Evolutionary conservation across 1,140 invertebrate species (phyloP), one percentile per base, ranked within the genome.

Genomic region (Leptestheria dahalacensis): DNA sequence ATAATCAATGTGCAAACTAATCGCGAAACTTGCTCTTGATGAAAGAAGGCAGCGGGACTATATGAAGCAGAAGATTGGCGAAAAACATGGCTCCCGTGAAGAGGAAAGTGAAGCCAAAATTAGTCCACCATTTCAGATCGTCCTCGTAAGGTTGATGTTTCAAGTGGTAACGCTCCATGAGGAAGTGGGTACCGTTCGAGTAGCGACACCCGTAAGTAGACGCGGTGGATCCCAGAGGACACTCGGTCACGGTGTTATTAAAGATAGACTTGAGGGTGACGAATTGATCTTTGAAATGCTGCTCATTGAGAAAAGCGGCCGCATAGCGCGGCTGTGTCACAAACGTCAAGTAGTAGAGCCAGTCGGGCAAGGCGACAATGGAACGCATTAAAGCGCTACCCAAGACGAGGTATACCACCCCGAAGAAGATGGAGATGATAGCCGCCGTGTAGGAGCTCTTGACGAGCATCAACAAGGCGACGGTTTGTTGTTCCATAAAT

Each of bases 21-120:
- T 89, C 88, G 68, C 88, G 79, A 72, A 93, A 95, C 73, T 95
- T 95, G 23, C 84, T 81, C 69, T 88, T 90, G 4, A 93, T 77
- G 68, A 84, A 88, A n/a, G 82, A 79, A 0, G 90, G 88, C 59
- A 93, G 69, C 0, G 89, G 89, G 61, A 93, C 78, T 12, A 91
- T 71, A 71, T 93, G 92, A 18, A 92, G 71, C 56, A 94, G 77
- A 65, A 88, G 82, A 68, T 92, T 93, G 0, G 91, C 75, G 52
- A 91, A 75, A 61, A 86, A 81, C 56, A 90, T 78, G 10, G 84
- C 85, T 4, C 86, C 71, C 1, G 85, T 82, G 68, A 93, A 93
- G 0, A 84, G 86, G 61, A 91, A 82, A 0, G 84, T 84, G n/a
- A 91, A 79, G 0, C 85, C 80, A 50, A 91, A 78, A 75, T 91